These are phyloP conservation scores for Philaethria dido DNA, from an alignment of 2,888 invertebrate genomes.

Conservation along the genomic window DNA sequence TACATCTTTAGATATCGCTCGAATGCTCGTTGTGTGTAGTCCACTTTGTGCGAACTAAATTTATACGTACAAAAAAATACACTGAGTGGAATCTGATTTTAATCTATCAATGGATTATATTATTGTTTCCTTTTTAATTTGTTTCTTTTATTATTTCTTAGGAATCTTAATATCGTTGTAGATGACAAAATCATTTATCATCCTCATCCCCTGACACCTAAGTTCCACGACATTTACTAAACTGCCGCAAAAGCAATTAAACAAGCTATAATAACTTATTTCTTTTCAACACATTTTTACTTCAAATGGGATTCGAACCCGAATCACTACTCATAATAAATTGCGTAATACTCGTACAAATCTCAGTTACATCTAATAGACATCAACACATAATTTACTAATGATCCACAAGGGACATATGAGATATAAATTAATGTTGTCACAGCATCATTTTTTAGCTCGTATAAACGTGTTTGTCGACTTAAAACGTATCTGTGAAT, in stretches of 20 bases:
- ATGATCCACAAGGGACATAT: neutral
- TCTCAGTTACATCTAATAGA: neutral
- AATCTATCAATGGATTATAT: neutral
- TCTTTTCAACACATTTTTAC: neutral
- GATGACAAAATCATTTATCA: neutral
- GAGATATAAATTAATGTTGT: neutral
- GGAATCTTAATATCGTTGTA: neutral
- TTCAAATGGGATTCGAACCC: neutral
- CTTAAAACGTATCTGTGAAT: conserved; percentile 17
- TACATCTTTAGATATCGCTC: conserved; percentile 29
- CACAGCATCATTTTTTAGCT: conserved; percentile 2
- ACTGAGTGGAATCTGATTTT: neutral
- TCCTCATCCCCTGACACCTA: neutral
- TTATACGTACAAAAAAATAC: conserved; percentile 3
- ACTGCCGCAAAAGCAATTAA: neutral
- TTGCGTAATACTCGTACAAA: no score
- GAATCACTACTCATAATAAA: no score
- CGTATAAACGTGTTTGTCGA: conserved; percentile 10
- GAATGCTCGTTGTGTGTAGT: conserved; percentile 2
- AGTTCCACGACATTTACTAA: neutral
- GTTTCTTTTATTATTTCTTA: neutral
- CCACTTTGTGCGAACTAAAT: neutral
- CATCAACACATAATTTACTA: conserved; percentile 4
- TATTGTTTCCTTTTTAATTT: neutral
- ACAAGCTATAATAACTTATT: neutral